Evolutionary conservation across 2,113 vertebrate species (phyloP).

Genomic region (Ancistrus triradiatus): DNA sequence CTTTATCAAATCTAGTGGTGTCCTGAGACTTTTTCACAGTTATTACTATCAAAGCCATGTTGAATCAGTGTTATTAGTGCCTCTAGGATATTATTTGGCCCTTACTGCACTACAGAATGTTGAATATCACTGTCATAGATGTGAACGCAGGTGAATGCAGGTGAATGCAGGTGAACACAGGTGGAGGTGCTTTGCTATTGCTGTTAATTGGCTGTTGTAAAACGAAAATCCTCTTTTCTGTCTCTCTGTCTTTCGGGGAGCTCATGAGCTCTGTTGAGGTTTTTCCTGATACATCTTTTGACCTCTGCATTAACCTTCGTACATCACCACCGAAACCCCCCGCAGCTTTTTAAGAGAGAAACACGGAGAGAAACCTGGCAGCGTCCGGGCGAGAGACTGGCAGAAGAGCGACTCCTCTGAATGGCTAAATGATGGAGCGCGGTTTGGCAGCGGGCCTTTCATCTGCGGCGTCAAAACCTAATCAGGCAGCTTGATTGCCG

Average conservation of each 20-base stretch:
- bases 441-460: conserved; percentile 52
- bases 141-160: no score
- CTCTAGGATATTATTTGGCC: no score
- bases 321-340: neutral
- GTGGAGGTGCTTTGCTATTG: no score
- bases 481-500: conserved; percentile 67
- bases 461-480: conserved; percentile 64
- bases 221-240: conserved; percentile 52
- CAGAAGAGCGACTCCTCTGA: conserved; percentile 47
- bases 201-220: conserved; percentile 65
- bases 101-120: no score
- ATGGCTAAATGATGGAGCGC: conserved; percentile 40
- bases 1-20: no score
- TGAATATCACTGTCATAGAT: no score
- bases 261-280: conserved; percentile 6
- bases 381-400: conserved; percentile 23
- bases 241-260: conserved; percentile 33
- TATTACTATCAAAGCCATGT: no score
- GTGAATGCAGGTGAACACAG: no score
- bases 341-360: conserved; percentile 3
- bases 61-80: no score
- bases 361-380: conserved; percentile 33
- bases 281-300: conserved; percentile 4
- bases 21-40: no score
- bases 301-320: conserved; percentile 5